These are phyloP conservation scores for Caloenas nicobarica DNA, from an alignment of 2,113 vertebrate species.

Conservation along the genomic window DNA sequence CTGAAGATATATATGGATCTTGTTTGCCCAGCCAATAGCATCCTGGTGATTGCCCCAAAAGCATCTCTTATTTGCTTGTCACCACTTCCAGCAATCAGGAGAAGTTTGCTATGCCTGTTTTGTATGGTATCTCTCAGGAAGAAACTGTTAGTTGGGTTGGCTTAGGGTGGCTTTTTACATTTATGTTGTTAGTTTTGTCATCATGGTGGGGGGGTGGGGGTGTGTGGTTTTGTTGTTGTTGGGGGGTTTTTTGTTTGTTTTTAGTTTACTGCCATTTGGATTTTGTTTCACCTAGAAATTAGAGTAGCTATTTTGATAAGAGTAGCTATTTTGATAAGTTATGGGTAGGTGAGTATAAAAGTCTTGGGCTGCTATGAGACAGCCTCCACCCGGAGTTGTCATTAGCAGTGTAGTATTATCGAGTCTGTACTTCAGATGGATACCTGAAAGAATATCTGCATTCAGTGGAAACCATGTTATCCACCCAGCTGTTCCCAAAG, in stretches of 20 bases:
- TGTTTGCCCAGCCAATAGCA: not conserved
- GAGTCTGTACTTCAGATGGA: not conserved
- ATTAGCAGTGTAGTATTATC: not conserved
- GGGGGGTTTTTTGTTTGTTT: too few species aligned
- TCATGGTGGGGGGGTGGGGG: too few species aligned
- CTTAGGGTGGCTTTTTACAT: not conserved
- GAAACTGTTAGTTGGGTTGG: not conserved
- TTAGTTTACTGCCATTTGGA: not conserved
- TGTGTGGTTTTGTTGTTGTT: too few species aligned
- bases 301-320: not conserved
- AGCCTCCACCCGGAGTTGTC: not conserved
- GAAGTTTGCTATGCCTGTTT: not conserved
- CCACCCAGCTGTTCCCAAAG: not conserved
- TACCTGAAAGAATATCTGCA: accelerated
- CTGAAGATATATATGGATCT: not conserved
- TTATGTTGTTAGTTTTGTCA: too few species aligned
- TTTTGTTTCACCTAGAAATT: not conserved
- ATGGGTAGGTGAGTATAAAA: not conserved
- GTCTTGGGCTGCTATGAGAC: not conserved
- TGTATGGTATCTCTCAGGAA: not conserved
- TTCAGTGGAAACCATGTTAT: not conserved
- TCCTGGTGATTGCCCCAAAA: not conserved
- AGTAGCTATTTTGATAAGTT: not conserved
- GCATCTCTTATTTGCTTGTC: not conserved
- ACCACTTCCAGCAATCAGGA: not conserved